Base-by-base conservation (phyloP, 2,797 vertebrate genomes). In the Sebastolobus alascanus region DNA sequence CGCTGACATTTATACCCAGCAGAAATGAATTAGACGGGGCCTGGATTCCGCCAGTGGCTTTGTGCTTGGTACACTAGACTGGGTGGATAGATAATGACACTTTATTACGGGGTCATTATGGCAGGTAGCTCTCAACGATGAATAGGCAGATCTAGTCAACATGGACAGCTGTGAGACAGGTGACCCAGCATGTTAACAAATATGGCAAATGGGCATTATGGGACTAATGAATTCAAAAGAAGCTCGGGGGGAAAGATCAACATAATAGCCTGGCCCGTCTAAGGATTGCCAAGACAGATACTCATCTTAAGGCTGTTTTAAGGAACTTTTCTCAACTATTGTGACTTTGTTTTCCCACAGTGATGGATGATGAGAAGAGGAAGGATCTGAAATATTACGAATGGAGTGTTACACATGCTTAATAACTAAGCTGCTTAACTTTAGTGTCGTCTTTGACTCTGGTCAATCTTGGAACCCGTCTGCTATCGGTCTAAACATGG, bases 1-100 rank as follows among this genome's bases (percentile, higher is more conserved):
- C 65, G 71, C 90, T 95, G 96, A 96, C 95, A 96, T 96, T 96
- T 94, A 96, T 93, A 95, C 94, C 93, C 89, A 81, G 82, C 89
- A 92, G 93, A 96, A 93, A 92, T 92, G 94, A 94, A 90, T 92
- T 89, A 91, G 94, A 92, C 75, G 79, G 85, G 93, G 86, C 82
- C 90, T 89, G 91, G 87, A 94, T 95, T 95, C 93, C 91, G 91
- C 90, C 80, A 84, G 82, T 84, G 93, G 85, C 92, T 95, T 94
- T 95, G 94, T 95, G 86, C 90, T 66, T 73, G 82, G 85, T 84
- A 93, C 90, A 94, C 91, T 92, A 93, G 91, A 92, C 92, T 91
- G 94, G 90, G 89, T 84, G 88, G 90, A 91, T 79, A 87, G 94
- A 95, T 95, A 94, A 95, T 95, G 93, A 94, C 93, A 94, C 94